Evolutionary conservation across 2,888 invertebrate genomes (phyloP), one percentile per base, ranked within the genome.

Genomic region (Apodemia mormo): DNA sequence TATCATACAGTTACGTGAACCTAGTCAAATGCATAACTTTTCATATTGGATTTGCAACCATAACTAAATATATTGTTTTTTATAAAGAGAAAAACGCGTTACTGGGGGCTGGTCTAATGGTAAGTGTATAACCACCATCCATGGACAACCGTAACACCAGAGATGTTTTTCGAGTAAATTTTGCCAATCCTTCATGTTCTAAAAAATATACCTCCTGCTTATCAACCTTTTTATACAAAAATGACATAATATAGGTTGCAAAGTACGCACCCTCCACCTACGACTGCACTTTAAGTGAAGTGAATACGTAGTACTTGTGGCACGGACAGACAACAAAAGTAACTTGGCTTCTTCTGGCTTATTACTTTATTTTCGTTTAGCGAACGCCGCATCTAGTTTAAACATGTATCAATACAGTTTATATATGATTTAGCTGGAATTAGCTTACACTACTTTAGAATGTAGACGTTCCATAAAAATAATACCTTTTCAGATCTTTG

Each of bases 201-300:
- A 10, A 33, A 6, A 65, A 40, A 43, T n/a, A 65, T 65, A 65
- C 10, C n/a, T 9, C n/a, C 52, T n/a, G 5, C 7, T n/a, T 52
- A 52, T 52, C 76, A 79, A 78, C 79, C 76, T 76, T 77, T 78
- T 76, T 78, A 79, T 76, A 73, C 12, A 33, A 33, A 61, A 61
- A 58, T 37, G 61, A 22, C 61, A 33, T 37, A 14, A 75, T 75
- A 30, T 30, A 52, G 30, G 30, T 49, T 7, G 10, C 45, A 45
- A 33, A 10, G 49, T 49, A 30, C 30, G 12, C 61, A 22, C 56
- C 29, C 22, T 30, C 14, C 33, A 33, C 61, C 33, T 61, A 29
- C 12, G 30, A 8, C 30, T 33, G 12, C 61, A 61, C 61, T 61
- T 14, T 2, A 61, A 33, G 12, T 58, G 58, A 58, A 61, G 61